Conservation (phyloP, 2,113 vertebrate genomes). For the Odobenus rosmarus region DNA sequence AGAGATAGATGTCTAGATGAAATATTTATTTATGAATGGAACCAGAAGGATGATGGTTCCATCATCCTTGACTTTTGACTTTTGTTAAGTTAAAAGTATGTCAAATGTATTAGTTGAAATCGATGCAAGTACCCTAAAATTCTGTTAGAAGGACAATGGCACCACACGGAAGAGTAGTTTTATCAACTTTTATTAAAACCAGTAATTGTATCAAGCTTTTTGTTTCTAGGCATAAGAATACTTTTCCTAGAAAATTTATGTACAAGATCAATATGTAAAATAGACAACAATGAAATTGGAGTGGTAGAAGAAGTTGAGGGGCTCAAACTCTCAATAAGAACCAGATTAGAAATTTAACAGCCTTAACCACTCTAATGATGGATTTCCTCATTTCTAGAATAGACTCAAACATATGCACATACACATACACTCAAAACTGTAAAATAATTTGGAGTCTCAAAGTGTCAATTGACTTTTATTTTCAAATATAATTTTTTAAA, state of each 20-base stretch:
- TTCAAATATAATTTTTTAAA: neutral
- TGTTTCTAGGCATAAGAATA: neutral
- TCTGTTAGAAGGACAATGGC: neutral
- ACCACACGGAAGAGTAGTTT: neutral
- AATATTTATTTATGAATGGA: constrained; percentile 15
- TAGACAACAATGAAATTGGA: neutral
- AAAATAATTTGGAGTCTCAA: neutral
- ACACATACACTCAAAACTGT: neutral
- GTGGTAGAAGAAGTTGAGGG: neutral
- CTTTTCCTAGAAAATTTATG: neutral
- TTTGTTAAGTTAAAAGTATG: neutral
- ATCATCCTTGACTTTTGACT: too few relatives aligned
- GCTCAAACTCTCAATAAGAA: neutral
- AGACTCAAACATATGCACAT: neutral
- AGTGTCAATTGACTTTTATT: neutral
- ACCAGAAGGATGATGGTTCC: neutral
- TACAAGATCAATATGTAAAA: neutral
- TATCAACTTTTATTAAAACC: neutral
- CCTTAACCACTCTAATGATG: neutral
- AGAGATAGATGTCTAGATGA: neutral
- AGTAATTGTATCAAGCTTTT: neutral
- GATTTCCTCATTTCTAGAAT: neutral
- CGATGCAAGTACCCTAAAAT: neutral
- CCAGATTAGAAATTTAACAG: neutral
- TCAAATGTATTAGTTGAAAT: neutral